Percentiles rank a stretch among this genome's conserved stretches.
phyloP scores from a whole-genome alignment of 2,797 vertebrate species.

The Gobio occitaniae region DNA sequence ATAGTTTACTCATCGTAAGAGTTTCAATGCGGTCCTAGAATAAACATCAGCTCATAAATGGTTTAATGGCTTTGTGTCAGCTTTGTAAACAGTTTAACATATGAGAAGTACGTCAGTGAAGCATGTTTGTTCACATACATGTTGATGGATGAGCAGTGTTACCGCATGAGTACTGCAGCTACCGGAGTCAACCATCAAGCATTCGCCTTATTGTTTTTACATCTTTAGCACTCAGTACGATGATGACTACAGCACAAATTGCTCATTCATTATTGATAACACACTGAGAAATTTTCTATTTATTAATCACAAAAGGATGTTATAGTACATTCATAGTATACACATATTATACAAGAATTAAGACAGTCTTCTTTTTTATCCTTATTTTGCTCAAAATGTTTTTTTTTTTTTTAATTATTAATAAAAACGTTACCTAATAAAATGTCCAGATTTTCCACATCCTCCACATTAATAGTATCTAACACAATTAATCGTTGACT shows the following conservation, averaged over 20 bases:
- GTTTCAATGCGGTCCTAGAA: background rate
- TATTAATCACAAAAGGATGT: background rate
- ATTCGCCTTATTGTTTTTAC: background rate
- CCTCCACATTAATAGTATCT: background rate
- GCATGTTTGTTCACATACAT: background rate
- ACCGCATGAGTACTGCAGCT: conserved; percentile 10
- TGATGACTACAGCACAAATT: conserved; percentile 13
- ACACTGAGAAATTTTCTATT: background rate
- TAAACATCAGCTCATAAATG: conserved; percentile 38
- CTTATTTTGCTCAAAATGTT: background rate
- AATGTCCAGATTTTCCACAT: background rate
- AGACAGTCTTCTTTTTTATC: background rate
- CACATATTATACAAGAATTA: background rate
- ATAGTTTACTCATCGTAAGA: conserved; percentile 11
- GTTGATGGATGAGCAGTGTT: conserved; percentile 7
- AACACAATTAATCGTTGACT: background rate
- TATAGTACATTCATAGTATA: no score
- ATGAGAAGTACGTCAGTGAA: background rate
- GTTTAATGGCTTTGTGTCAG: conserved; percentile 17
- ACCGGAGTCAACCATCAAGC: background rate
- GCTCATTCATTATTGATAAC: conserved; percentile 30
- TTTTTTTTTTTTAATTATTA: background rate
- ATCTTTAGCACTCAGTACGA: background rate
- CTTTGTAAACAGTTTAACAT: conserved; percentile 38
- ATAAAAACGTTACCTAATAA: background rate